Base-by-base conservation (phyloP, 2,888 invertebrate genomes). In the Pardosa pseudoannulata region DNA sequence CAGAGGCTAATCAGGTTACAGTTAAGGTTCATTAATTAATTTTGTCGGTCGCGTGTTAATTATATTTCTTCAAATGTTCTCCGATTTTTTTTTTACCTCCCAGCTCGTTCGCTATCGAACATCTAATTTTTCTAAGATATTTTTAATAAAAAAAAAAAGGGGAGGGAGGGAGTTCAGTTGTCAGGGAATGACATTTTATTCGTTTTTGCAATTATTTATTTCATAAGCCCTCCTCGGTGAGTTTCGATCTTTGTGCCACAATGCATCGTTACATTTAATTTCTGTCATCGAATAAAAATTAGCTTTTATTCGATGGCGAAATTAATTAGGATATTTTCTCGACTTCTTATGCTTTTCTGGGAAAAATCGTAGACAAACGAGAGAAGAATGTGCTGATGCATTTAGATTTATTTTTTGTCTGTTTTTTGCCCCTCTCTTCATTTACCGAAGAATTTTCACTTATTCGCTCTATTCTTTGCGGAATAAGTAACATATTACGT, bases 11-110 rank as follows among this genome's bases (percentile, higher is more conserved):
- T 78, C 56, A 78, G 56, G 78, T 85, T 85, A 78, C 56, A 62
- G 76, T 85, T 85, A 78, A 56, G 83, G 78, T 68, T 85, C 67
- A 85, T 85, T 85, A 85, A 85, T 85, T 85, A 72, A 67, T 73
- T 85, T 85, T 85, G 72, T 78, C 65, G 16, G 72, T 23, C 27
- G 32, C 64, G 82, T 78, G 83, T 85, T 85, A 85, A 85, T 85
- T 73, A 78, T 73, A 78, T 85, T 85, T 85, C 78, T 72, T 78
- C 73, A 64, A 76, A 62, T 83, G 56, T 73, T 73, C 29, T 56
- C 0, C n/a, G 27, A 9, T 70, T 41, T 39, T 39, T 70, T 62
- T 64, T 70, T 28, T 56, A 6, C 3, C 23, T 46, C 16, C 16
- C 16, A 16, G n/a, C n/a, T 36, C 36, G 5, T 36, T 36, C 9